These are phyloP conservation scores for Channa argus DNA, from an alignment of 2,113 vertebrate genomes.

Conservation along the genomic window DNA sequence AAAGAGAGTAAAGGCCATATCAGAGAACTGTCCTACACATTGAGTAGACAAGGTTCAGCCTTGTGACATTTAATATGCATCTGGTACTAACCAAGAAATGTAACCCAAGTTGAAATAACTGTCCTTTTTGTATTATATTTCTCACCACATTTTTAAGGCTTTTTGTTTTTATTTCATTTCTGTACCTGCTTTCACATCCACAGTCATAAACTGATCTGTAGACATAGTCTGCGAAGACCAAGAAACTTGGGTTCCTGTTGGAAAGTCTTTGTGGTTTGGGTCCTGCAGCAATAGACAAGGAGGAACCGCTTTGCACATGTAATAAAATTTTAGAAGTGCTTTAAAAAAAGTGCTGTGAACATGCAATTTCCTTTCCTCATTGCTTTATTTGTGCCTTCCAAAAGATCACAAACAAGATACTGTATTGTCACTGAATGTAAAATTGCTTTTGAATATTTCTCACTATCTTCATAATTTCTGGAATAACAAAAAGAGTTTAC, in stretches of 20 bases:
- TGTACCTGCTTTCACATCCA: slow-evolving; percentile 28
- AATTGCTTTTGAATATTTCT: neutral
- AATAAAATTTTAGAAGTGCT: too few relatives aligned
- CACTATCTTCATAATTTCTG: neutral
- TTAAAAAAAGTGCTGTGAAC: too few relatives aligned
- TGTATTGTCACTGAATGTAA: neutral
- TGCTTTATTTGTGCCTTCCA: too few relatives aligned
- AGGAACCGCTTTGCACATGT: too few relatives aligned
- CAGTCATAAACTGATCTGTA: slow-evolving; percentile 4
- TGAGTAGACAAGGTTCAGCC: neutral
- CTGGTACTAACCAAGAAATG: neutral
- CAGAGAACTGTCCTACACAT: neutral
- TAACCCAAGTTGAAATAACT: neutral
- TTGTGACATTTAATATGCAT: neutral
- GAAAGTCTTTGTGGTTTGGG: slow-evolving; percentile 47
- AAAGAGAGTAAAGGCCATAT: too few relatives aligned
- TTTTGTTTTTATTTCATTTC: slow-evolving; percentile 9
- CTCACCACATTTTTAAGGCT: neutral
- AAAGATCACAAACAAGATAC: too few relatives aligned
- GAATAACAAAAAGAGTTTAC: neutral
- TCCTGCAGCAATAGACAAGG: neutral
- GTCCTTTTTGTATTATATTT: neutral
- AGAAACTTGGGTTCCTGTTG: slow-evolving; percentile 6
- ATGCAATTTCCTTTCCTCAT: too few relatives aligned
- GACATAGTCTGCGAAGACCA: neutral